A percentile compares a stretch with the other conserved stretches of the same genome.
Conservation (phyloP, 2,113 vertebrate genomes). For the Aviceda subcristata region DNA sequence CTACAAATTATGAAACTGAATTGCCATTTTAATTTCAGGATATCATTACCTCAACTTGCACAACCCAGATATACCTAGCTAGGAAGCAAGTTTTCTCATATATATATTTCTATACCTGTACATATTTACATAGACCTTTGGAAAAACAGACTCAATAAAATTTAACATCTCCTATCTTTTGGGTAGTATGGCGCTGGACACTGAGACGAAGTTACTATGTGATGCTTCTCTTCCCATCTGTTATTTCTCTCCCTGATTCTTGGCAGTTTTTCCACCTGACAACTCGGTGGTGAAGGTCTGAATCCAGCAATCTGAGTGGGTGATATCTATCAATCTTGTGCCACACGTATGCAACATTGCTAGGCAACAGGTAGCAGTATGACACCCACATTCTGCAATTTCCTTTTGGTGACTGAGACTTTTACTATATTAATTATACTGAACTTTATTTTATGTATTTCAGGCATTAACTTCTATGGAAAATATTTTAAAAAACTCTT, state of each 20-base stretch:
- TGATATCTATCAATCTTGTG: conserved; percentile 71
- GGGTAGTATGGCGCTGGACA: background rate
- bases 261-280: conserved; percentile 20
- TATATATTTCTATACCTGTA: background rate
- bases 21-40: conserved; percentile 60
- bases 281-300: conserved; percentile 49
- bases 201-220: background rate
- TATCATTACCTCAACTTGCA: conserved; percentile 53
- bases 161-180: background rate
- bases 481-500: conserved; percentile 29
- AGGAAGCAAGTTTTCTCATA: background rate
- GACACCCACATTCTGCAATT: conserved; percentile 66
- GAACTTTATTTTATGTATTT: conserved; percentile 61
- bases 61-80: conserved; percentile 16
- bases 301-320: conserved; percentile 68
- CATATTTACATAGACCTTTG: background rate
- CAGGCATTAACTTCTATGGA: background rate
- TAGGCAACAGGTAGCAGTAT: conserved; percentile 66
- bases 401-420: conserved; percentile 68
- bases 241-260: background rate
- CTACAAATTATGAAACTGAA: conserved; percentile 67
- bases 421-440: conserved; percentile 66
- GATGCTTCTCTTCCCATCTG: conserved; percentile 18
- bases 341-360: conserved; percentile 63
- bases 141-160: background rate